Conservation (phyloP, 2,888 invertebrate species). For the Reticulitermes lucifugus region DNA sequence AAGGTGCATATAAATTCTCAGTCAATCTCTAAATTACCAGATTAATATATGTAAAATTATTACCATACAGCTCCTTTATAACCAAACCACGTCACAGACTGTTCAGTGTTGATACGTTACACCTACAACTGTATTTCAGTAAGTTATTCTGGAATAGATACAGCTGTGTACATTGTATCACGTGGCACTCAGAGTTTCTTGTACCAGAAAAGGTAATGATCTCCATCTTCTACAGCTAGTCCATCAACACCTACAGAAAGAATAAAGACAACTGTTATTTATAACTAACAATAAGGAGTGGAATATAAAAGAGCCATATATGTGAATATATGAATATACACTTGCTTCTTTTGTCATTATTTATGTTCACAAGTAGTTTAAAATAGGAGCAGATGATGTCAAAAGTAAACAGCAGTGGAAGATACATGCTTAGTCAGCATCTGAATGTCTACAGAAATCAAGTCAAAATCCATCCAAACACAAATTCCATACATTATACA, state of each 20-base stretch:
- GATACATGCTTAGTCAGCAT: no score
- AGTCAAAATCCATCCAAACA: no score
- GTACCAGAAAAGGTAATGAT: conserved; percentile 93
- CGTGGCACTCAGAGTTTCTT: conserved; percentile 76
- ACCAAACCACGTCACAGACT: neutral
- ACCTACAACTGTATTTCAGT: neutral
- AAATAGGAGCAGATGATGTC: no score
- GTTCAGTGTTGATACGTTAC: conserved; percentile 3
- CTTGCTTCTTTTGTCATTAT: no score
- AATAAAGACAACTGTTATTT: conserved; percentile 21
- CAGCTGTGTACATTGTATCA: neutral
- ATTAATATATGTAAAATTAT: neutral
- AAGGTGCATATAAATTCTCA: conserved; percentile 5
- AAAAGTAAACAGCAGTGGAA: no score
- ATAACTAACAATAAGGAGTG: no score
- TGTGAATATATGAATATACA: no score
- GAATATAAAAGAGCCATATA: no score
- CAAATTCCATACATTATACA: no score
- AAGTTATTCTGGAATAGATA: neutral
- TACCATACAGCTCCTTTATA: neutral
- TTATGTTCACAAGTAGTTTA: no score
- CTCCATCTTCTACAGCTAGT: conserved; percentile 86
- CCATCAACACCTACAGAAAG: conserved; percentile 84
- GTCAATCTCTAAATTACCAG: neutral
- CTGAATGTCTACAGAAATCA: no score